Evolutionary conservation across 2,797 vertebrate genomes (phyloP), one percentile per base, ranked within the genome.

Genomic region (Tiaroga cobitis): DNA sequence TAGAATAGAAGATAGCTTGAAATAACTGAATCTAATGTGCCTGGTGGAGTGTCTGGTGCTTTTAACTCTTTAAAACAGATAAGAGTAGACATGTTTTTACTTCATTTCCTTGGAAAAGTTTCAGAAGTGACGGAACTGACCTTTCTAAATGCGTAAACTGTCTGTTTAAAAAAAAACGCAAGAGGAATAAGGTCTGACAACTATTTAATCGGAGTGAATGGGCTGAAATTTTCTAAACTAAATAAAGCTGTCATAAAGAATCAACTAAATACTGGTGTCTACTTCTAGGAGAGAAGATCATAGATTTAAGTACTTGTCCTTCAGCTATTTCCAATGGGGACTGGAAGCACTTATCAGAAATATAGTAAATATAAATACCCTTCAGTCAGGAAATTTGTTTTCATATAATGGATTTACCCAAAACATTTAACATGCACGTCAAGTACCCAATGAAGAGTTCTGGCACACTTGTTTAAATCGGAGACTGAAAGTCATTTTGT

Each of bases 11-110:
- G 34, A 78, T 29, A 3, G 75, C 75, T 11, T 29, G 37, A 61
- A 61, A 61, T 61, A 61, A 29, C 54, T 41, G 34, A 41, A 41
- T 41, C 54, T 29, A 26, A 78, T 61, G 54, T 41, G 54, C 15
- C 54, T 78, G 54, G 34, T 78, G 67, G 49, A 59, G 34, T 41
- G 34, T 56, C 65, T 69, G 65, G 43, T 81, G 80, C 26, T 59
- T 69, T 72, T 59, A 43, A 59, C 11, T 15, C 29, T 29, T 74
- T 74, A 24, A 37, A 63, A 43, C 54, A 2, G 49, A 59, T 61
- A 39, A 61, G 8, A 41, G 34, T 59, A n/a, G 21, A 41, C 54
- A 59, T 77, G 21, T 16, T 11, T 54, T 37, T 39, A 29, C 34
- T 56, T 81, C 1, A 63, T 63, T 37, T 61, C 26, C 29, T 65